Base-by-base conservation (phyloP, 2,113 vertebrate species). In the Bufo bufo region DNA sequence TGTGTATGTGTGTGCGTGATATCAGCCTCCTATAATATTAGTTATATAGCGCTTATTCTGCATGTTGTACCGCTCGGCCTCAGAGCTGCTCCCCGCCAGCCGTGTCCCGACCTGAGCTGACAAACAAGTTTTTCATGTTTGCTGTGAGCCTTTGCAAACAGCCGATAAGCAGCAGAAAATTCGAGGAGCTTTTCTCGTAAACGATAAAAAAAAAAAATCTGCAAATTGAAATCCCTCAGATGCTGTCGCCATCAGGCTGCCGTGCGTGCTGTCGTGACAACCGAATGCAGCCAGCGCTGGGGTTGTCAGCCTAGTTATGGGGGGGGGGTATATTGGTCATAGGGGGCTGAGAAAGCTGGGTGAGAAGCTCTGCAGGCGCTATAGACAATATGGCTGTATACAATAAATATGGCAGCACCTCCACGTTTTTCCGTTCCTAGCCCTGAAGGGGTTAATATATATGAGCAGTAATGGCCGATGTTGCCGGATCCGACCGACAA, bases 121-220 rank as follows among this genome's bases (percentile, higher is more conserved):
- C 54, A 75, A 61, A 75, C 84, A n/a, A 66, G 84, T 85, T 85
- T 75, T 59, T 75, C 84, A n/a, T 59, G 84, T 75, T 85, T 84
- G 82, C 49, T 71, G 45, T 11, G 6, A 23, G 63, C 11, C 81
- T 83, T 71, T 45, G 17, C 78, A 50, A 5, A 75, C 23, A 61
- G 78, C 12, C 43, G 54, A 58, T 79, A 58, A 59, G 56, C 2
- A 8, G n/a, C 9, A 10, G 13, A 45, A 14, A 17, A 12, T 33
- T 11, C 10, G 43, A 33, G 19, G 71, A 74, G 71, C 43, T 3
- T 74, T 74, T 74, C 43, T 14, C 16, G 4, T 49, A 74, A 49
- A 33, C n/a, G n/a, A n/a, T 72, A 2, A n/a, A 3, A 66, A 23
- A 66, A 7, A 66, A 66, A 9, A 69, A 33, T 11, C 23, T 1